Percentiles rank a stretch among this genome's conserved stretches.
These are phyloP conservation scores for Actinernus sp. DNA, from an alignment of 92 coral and sea anemone species.

Conservation along the genomic window DNA sequence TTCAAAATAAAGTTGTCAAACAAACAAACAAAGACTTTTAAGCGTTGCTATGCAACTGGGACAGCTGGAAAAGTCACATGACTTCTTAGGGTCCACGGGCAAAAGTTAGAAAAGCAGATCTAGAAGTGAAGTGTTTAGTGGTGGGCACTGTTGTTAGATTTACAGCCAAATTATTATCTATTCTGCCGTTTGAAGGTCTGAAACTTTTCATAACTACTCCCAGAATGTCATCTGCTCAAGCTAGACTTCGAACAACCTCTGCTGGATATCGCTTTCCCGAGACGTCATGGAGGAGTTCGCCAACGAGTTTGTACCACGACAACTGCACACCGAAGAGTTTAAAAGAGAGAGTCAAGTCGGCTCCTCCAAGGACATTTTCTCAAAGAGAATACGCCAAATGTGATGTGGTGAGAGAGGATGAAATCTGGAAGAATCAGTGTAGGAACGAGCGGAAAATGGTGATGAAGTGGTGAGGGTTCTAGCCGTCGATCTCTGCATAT, in stretches of 20 bases:
- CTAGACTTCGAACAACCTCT: conserved; percentile 73
- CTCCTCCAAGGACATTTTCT: conserved; percentile 74
- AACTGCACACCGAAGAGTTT: conserved; percentile 73
- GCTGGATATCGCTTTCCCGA: conserved; percentile 90
- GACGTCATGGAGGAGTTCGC: conserved; percentile 21
- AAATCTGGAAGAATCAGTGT: conserved; percentile 93
- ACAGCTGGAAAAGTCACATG: conserved; percentile 53
- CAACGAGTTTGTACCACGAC: conserved; percentile 89
- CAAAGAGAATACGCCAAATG: conserved; percentile 88
- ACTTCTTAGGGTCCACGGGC: conserved; percentile 14
- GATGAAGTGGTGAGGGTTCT: conserved; percentile 79
- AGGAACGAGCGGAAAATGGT: conserved; percentile 77
- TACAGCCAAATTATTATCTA: neutral
- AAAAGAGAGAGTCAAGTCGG: conserved; percentile 81
- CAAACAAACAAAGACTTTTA: too few relatives aligned
- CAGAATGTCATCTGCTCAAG: conserved; percentile 43
- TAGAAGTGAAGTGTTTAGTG: neutral
- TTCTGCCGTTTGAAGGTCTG: neutral
- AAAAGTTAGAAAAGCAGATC: neutral
- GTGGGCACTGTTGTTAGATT: neutral
- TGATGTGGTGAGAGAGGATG: conserved; percentile 82
- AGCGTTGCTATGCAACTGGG: conserved; percentile 61
- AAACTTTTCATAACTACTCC: neutral
- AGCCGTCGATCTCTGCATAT: neutral
- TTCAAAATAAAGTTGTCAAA: too few relatives aligned